phyloP scores from a whole-genome alignment of 2,888 invertebrate genomes.

The Stictocephala bisonia region DNA sequence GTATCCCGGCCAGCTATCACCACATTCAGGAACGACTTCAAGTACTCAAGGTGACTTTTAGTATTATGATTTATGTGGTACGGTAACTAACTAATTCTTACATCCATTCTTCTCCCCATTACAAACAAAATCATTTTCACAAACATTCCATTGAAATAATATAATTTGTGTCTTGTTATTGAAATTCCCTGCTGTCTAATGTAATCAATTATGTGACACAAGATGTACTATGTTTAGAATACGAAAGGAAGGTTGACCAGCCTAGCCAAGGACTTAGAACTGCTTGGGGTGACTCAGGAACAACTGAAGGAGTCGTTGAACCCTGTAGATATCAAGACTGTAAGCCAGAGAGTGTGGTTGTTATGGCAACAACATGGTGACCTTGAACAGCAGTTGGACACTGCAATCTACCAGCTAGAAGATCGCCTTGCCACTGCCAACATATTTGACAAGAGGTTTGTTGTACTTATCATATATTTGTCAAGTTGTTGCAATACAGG shows the following conservation, averaged over 20 bases:
- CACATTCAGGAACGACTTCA: constrained; percentile 38
- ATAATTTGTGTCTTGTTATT: not conserved
- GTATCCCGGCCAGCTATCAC: constrained; percentile 4
- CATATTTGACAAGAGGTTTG: constrained; percentile 70
- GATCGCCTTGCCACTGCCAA: constrained; percentile 78
- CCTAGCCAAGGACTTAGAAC: constrained; percentile 68
- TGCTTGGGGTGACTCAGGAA: constrained; percentile 79
- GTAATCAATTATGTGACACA: too few species aligned
- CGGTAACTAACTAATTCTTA: too few species aligned
- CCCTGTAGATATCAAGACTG: constrained; percentile 83
- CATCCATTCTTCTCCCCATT: too few species aligned
- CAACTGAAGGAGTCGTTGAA: constrained; percentile 87
- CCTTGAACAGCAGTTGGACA: constrained; percentile 80
- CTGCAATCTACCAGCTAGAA: constrained; percentile 77
- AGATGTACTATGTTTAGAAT: too few species aligned
- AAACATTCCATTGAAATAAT: too few species aligned
- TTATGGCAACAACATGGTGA: constrained; percentile 84
- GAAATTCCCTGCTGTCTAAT: not conserved
- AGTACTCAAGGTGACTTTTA: constrained; percentile 44
- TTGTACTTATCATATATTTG: too few species aligned
- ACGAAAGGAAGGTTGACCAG: constrained; percentile 50
- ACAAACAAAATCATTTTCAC: too few species aligned
- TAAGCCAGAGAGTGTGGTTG: constrained; percentile 82
- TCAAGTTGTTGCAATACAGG: too few species aligned
- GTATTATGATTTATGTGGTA: too few species aligned